Evolutionary conservation across 2,113 vertebrate species (phyloP).

Genomic region (Osmerus eperlanus): DNA sequence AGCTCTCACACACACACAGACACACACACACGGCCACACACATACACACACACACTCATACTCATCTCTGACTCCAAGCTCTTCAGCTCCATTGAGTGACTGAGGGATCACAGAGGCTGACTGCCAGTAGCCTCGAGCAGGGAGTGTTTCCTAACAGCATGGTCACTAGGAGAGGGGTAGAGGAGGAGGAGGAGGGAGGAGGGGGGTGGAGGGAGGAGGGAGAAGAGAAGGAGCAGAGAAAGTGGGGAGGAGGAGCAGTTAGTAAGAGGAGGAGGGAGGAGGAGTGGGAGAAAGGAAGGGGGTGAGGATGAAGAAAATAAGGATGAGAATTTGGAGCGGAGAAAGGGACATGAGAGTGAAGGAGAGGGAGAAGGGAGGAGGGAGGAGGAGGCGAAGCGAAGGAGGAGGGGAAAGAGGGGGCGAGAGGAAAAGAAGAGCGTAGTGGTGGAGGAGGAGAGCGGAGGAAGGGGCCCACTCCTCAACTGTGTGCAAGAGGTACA

Average conservation of each 20-base stretch:
- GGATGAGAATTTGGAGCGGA: not conserved
- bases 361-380: not conserved
- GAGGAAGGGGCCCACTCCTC: too few species aligned
- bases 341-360: not conserved
- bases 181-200: slow-evolving; percentile 4
- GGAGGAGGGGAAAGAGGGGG: not conserved
- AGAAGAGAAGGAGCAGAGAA: not conserved
- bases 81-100: not conserved
- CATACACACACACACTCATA: not conserved
- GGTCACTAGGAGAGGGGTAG: slow-evolving; percentile 14
- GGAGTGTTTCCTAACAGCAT: slow-evolving; percentile 6
- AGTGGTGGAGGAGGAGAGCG: not conserved
- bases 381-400: not conserved
- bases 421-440: not conserved
- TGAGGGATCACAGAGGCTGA: not conserved
- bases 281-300: not conserved
- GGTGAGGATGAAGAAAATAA: not conserved
- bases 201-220: slow-evolving; percentile 4
- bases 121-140: not conserved
- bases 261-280: not conserved
- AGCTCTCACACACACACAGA: not conserved
- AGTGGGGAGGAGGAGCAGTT: not conserved
- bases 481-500: too few species aligned
- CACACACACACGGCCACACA: not conserved
- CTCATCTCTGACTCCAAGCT: not conserved